Evolutionary conservation across 2,888 invertebrate genomes (phyloP), one percentile per base, ranked within the genome.

Genomic region (Lasioglossum morio): DNA sequence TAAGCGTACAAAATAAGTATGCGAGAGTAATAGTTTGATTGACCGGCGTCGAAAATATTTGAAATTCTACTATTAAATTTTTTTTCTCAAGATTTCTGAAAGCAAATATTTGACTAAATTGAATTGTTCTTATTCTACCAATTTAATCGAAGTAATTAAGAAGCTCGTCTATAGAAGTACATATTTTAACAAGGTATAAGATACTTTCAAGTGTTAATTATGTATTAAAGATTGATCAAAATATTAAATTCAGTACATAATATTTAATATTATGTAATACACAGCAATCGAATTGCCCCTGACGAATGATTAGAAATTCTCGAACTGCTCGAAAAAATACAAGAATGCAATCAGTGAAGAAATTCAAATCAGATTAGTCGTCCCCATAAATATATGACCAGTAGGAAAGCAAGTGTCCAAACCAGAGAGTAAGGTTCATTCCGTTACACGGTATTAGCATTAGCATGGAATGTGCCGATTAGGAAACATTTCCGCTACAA

Each of bases 391-490:
- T 66, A 77, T 77, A 77, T 69, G 77, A 46, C 48, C 43, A 46
- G 70, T 81, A 76, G 82, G 19, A 63, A 72, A 79, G 77, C 19
- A 72, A 74, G 69, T 74, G 72, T 77, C 73, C 79, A 73, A 79
- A 84, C 69, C 57, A 57, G 74, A 78, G 74, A 70, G 37, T 74
- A 80, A 87, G 79, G 72, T 82, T 81, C 60, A 10, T 53, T 80
- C 30, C 34, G 30, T 73, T 60, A 76, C 30, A 75, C 48, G 48
- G 46, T 72, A 77, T 79, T 87, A 82, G 72, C 75, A 84, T 90
- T 87, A 82, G 72, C 75, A 84, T 91, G 90, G 90, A 92, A 91
- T 88, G 90, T 87, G 86, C 84, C 87, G 80, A 78, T 74, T 84
- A 87, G 90, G 87, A 89, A 88, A 88, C 81, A 85, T 79, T 85